These are phyloP conservation scores for Drosophila novamexicana DNA, from an alignment of 1,140 invertebrate species.

Conservation along the genomic window DNA sequence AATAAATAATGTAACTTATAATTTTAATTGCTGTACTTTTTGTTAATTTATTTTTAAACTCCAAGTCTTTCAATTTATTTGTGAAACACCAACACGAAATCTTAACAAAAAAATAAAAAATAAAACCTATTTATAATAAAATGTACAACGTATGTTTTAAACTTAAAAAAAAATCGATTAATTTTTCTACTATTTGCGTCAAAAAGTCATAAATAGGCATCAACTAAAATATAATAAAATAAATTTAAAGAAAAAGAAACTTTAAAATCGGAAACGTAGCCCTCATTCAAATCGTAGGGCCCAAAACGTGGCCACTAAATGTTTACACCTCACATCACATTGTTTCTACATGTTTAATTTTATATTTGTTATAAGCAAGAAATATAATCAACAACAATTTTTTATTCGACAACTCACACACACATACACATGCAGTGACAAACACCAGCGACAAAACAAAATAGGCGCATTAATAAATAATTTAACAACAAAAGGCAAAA, in stretches of 20 bases:
- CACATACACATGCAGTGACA: conserved; percentile 19
- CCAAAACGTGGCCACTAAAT: conserved; percentile 52
- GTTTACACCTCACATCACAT: conserved; percentile 63
- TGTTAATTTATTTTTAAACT: conserved; percentile 79
- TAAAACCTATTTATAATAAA: conserved; percentile 50
- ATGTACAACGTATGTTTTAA: conserved; percentile 30
- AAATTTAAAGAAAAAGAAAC: conserved; percentile 2
- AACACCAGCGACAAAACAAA: conserved; percentile 21
- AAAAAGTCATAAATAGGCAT: conserved; percentile 76
- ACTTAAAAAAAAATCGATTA: conserved; percentile 28
- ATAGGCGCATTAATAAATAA: conserved; percentile 54
- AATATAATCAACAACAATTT: conserved; percentile 13
- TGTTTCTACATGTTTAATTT: conserved; percentile 42
- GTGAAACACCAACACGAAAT: conserved; percentile 44
- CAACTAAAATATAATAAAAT: conserved; percentile 51
- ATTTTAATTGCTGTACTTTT: conserved; percentile 57
- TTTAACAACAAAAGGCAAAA: conserved; percentile 31
- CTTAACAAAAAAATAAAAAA: conserved; percentile 18
- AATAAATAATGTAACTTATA: conserved; percentile 40
- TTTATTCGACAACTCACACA: conserved; percentile 29
- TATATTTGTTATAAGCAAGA: conserved; percentile 31
- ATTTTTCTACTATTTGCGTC: conserved; percentile 69
- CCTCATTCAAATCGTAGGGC: not conserved
- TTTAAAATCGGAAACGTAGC: not conserved
- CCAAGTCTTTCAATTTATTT: conserved; percentile 65